A percentile compares a stretch with the other conserved stretches of the same genome.
These are phyloP conservation scores for Parnassius apollo DNA, from an alignment of 2,888 invertebrate genomes.

Conservation along the genomic window DNA sequence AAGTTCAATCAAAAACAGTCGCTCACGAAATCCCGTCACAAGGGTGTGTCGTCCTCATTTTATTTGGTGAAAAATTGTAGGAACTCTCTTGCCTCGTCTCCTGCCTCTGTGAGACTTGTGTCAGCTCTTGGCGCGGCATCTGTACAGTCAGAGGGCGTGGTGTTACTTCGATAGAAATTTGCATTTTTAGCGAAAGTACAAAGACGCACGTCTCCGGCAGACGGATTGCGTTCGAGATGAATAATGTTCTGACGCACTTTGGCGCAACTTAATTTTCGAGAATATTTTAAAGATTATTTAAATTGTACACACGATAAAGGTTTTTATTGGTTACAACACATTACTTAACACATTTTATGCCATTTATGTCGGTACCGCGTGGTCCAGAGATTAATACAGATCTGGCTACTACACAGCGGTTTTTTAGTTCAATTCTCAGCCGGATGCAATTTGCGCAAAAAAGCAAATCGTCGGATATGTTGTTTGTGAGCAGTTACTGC, in stretches of 20 bases:
- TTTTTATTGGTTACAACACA: too few species aligned
- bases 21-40: constrained; percentile 46
- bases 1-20: constrained; percentile 25
- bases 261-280: constrained; percentile 27
- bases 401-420: too few species aligned
- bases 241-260: constrained; percentile 57
- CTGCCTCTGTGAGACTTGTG: constrained; percentile 51
- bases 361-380: too few species aligned
- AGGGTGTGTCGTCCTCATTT: constrained; percentile 72
- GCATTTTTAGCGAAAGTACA: constrained; percentile 77
- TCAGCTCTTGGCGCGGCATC: constrained; percentile 46
- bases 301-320: neutral
- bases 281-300: constrained; percentile 23
- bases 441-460: too few species aligned
- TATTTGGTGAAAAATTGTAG: constrained; percentile 73
- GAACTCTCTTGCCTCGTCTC: constrained; percentile 32
- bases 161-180: constrained; percentile 70
- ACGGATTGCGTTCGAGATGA: constrained; percentile 68
- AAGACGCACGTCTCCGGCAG: constrained; percentile 69
- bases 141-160: constrained; percentile 61
- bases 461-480: too few species aligned
- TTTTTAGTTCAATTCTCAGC: too few species aligned
- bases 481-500: too few species aligned
- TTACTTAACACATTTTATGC: too few species aligned
- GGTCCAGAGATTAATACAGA: too few species aligned